phyloP scores from a whole-genome alignment of 2,797 vertebrate species.

The Crypturellus tataupa region DNA sequence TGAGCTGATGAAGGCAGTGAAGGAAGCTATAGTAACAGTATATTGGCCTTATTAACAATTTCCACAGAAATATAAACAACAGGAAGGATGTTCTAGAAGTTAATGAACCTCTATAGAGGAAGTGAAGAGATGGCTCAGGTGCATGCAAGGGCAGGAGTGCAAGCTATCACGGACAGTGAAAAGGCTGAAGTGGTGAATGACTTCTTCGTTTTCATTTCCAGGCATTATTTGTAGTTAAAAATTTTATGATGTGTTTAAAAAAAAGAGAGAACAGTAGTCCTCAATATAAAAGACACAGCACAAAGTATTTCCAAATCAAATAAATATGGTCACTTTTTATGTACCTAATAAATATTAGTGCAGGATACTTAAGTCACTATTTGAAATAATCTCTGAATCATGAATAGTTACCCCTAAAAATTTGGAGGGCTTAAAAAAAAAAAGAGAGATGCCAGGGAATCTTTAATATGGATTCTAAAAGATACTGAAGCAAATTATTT shows the following conservation, averaged over 20 bases:
- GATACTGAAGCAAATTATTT: not conserved
- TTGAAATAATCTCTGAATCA: not conserved
- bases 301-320: not conserved
- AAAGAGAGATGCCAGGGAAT: not conserved
- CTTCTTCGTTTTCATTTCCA: conserved; percentile 1
- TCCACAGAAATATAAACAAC: not conserved
- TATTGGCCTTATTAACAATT: not conserved
- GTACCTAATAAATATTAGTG: not conserved
- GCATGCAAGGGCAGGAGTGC: not conserved
- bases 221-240: not conserved
- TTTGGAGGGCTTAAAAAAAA: not conserved
- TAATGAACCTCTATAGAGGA: not conserved
- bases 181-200: not conserved
- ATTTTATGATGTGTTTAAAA: not conserved
- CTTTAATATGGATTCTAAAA: not conserved
- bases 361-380: not conserved
- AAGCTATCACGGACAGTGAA: not conserved
- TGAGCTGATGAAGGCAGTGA: not conserved
- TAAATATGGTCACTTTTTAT: not conserved
- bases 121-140: not conserved
- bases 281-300: not conserved
- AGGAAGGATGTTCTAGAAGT: not conserved
- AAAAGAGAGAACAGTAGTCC: not conserved
- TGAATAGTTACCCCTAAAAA: not conserved
- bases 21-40: not conserved